Conservation (phyloP, 2,113 vertebrate species). For the Hippocampus comes region DNA sequence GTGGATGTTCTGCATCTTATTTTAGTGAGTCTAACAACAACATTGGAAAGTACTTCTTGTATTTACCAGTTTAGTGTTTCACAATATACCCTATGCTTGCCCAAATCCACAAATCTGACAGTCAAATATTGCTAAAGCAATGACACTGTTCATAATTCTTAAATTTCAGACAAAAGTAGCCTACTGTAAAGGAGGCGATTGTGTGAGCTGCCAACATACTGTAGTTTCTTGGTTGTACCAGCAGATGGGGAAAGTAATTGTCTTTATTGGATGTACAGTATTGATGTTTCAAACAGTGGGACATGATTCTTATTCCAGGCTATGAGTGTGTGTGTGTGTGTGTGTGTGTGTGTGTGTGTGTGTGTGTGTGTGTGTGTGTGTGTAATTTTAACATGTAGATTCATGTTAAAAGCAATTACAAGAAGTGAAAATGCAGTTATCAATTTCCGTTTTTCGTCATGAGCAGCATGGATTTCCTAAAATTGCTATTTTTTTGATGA, state of each 20-base stretch:
- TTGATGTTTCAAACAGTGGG: background rate
- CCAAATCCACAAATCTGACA: no score
- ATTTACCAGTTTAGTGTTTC: background rate
- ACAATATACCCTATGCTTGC: no score
- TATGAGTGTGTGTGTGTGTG: background rate
- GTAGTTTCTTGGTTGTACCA: slow-evolving; percentile 58
- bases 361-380: background rate
- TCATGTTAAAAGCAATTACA: background rate
- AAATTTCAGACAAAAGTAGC: background rate
- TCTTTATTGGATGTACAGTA: slow-evolving; percentile 37
- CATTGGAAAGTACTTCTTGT: background rate
- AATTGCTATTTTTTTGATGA: background rate
- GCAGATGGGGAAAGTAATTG: slow-evolving; percentile 69
- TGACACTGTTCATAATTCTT: no score
- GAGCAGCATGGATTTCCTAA: background rate
- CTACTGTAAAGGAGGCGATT: background rate
- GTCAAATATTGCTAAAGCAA: no score
- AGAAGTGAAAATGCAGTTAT: background rate
- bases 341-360: background rate
- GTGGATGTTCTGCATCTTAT: background rate
- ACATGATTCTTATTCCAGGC: background rate
- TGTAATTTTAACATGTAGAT: background rate
- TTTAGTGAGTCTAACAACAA: background rate
- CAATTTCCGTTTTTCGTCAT: background rate
- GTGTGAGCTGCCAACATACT: background rate